These are phyloP conservation scores for Montipora foliosa DNA, from an alignment of 64 coral and sea anemone genomes.

Conservation along the genomic window DNA sequence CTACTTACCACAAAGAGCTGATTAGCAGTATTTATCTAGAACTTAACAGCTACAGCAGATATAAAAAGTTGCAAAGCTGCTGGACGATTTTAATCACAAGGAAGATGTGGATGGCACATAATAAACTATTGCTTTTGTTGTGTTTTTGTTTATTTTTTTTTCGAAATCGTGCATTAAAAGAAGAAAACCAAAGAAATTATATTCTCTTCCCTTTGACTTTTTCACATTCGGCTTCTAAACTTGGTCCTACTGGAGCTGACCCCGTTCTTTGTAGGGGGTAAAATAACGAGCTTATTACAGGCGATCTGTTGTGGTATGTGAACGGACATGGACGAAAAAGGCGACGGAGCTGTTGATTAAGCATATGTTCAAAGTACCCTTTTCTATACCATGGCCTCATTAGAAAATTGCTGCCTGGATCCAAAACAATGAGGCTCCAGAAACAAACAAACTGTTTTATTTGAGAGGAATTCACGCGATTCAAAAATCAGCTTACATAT, in stretches of 20 bases:
- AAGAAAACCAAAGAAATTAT: neutral
- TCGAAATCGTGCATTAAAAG: neutral
- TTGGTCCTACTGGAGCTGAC: neutral
- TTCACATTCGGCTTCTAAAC: neutral
- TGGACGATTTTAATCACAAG: neutral
- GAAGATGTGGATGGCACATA: neutral
- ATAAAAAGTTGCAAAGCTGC: neutral
- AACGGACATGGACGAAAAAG: neutral
- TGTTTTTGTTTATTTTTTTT: neutral
- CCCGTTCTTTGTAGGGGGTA: constrained; percentile 32
- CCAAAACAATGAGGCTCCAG: neutral
- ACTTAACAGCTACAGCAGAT: constrained; percentile 14
- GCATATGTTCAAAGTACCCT: neutral
- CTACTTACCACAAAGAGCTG: neutral
- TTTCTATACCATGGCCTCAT: neutral
- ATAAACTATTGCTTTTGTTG: neutral
- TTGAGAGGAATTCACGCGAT: constrained; percentile 22
- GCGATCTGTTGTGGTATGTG: constrained; percentile 32
- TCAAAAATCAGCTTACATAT: constrained; percentile 26
- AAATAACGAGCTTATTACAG: constrained; percentile 4
- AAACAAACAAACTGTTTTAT: neutral
- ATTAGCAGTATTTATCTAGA: constrained; percentile 52
- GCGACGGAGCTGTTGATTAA: neutral
- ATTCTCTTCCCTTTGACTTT: neutral
- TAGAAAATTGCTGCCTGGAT: neutral